phyloP scores from a whole-genome alignment of 2,797 vertebrate species.

The Xenopus petersii region DNA sequence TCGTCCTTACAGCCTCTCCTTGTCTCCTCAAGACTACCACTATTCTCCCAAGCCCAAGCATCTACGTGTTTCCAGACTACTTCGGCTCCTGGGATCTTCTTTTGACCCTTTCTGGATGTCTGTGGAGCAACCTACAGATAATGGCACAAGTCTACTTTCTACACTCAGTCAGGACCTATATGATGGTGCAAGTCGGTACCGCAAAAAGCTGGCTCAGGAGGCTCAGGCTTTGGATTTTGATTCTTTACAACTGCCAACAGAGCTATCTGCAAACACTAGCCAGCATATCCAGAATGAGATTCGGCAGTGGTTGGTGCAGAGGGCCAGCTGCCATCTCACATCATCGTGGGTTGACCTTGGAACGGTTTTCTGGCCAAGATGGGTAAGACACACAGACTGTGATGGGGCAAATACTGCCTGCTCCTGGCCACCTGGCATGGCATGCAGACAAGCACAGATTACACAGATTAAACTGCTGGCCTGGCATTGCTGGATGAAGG shows the following conservation, averaged over 20 bases:
- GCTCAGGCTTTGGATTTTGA: conserved; percentile 55
- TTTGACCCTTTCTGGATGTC: conserved; percentile 73
- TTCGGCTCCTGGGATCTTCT: conserved; percentile 60
- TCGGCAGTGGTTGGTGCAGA: conserved; percentile 59
- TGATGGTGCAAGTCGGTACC: conserved; percentile 36
- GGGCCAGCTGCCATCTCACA: conserved; percentile 59
- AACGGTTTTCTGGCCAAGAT: conserved; percentile 67
- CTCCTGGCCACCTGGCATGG: conserved; percentile 65
- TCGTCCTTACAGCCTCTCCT: conserved; percentile 62
- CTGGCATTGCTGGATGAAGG: conserved; percentile 65
- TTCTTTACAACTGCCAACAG: conserved; percentile 35
- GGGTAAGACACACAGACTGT: conserved; percentile 64
- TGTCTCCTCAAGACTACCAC: conserved; percentile 54
- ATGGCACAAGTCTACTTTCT: conserved; percentile 41
- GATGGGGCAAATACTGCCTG: conserved; percentile 42
- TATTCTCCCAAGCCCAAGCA: conserved; percentile 62
- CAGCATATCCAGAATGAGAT: conserved; percentile 22
- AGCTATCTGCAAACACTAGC: not conserved
- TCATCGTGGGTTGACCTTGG: conserved; percentile 59
- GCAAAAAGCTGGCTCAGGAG: conserved; percentile 58
- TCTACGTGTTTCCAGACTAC: conserved; percentile 51
- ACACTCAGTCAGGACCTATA: conserved; percentile 51
- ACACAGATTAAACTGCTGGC: conserved; percentile 64
- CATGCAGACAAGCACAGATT: conserved; percentile 60
- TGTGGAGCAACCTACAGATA: conserved; percentile 52